These are phyloP conservation scores for Hylomyscus alleni DNA, from an alignment of 2,797 vertebrate genomes.

Conservation along the genomic window DNA sequence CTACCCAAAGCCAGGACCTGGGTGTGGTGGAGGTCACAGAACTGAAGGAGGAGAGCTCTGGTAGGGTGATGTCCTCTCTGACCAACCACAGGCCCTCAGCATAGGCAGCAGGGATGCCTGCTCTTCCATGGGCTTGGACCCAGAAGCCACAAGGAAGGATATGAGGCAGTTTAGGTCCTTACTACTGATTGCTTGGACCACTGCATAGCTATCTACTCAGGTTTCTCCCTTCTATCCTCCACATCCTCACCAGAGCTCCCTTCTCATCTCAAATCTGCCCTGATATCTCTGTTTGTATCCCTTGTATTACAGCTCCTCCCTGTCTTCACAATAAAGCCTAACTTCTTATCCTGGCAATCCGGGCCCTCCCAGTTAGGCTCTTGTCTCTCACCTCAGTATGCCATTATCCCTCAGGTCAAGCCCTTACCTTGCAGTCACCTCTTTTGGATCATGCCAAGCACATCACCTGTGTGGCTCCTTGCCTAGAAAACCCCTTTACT, in stretches of 20 bases:
- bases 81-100: neutral
- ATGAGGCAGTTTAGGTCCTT: neutral
- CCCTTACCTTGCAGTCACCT: neutral
- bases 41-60: neutral
- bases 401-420: neutral
- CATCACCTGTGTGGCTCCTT: neutral
- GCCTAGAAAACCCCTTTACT: neutral
- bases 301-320: neutral
- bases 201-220: neutral
- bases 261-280: neutral
- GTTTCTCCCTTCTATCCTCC: neutral
- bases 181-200: neutral
- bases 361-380: neutral
- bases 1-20: neutral
- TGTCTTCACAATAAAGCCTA: constrained; percentile 40
- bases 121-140: neutral
- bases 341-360: neutral
- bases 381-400: neutral
- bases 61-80: neutral
- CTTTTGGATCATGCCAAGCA: neutral
- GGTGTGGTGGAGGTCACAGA: neutral
- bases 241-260: neutral
- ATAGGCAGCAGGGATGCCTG: neutral
- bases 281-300: neutral
- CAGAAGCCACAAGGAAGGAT: neutral